Conservation (phyloP, 2,113 vertebrate species). For the Leucoraja erinaceus region DNA sequence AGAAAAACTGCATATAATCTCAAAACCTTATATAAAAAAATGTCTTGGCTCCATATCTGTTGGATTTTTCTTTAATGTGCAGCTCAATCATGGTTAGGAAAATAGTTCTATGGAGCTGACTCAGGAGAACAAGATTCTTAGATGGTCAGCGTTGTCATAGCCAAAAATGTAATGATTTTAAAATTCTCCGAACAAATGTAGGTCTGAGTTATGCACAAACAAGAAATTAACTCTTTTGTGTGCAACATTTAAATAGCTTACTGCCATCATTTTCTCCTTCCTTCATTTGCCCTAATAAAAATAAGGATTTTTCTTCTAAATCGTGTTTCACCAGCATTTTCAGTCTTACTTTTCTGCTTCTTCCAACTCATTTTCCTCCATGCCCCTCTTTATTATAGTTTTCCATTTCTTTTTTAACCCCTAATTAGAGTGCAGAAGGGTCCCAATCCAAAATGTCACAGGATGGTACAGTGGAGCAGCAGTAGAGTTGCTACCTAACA, state of each 20-base stretch:
- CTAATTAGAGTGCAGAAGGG: no score
- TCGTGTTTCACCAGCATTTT: no score
- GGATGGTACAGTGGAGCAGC: no score
- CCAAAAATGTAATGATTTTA: neutral
- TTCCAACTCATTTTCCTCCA: no score
- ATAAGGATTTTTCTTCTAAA: no score
- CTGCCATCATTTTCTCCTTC: no score
- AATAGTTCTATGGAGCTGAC: neutral
- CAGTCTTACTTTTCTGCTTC: no score
- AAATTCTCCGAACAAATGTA: neutral
- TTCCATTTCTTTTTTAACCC: no score
- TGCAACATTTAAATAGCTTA: neutral
- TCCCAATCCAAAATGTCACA: no score
- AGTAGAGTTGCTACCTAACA: no score
- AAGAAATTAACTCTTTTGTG: neutral
- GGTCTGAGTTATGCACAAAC: neutral
- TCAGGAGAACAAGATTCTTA: neutral
- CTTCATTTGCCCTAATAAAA: no score
- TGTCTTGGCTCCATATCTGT: neutral
- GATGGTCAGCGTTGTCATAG: neutral
- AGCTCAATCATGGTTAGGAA: neutral
- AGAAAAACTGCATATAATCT: slow-evolving; percentile 23
- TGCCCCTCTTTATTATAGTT: no score
- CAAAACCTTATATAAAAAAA: neutral
- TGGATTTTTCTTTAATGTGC: neutral